These are phyloP conservation scores for Hypomesus transpacificus DNA, from an alignment of 2,113 vertebrate genomes.

Conservation along the genomic window DNA sequence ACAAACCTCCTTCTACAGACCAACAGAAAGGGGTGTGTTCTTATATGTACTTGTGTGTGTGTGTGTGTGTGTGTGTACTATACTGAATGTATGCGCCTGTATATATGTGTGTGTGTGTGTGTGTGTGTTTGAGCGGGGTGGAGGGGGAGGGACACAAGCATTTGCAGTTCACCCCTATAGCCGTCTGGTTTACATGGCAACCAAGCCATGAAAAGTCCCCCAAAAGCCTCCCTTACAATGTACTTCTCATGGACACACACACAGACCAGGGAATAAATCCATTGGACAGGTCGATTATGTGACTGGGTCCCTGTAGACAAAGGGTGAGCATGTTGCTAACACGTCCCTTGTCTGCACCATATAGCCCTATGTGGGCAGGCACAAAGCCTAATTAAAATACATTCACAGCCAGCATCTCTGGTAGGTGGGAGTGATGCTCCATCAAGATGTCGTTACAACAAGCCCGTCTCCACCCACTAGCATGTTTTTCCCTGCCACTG, in stretches of 20 bases:
- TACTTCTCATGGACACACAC: slow-evolving; percentile 37
- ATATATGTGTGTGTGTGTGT: no score
- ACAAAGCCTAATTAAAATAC: slow-evolving; percentile 80
- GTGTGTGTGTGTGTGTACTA: no score
- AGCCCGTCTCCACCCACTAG: slow-evolving; percentile 73
- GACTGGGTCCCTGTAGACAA: slow-evolving; percentile 62
- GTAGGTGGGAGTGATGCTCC: slow-evolving; percentile 79
- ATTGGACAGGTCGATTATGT: slow-evolving; percentile 55
- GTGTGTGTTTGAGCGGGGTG: no score
- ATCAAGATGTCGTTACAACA: slow-evolving; percentile 79
- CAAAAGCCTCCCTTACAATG: slow-evolving; percentile 49
- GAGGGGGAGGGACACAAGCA: slow-evolving; percentile 32
- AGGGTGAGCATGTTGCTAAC: slow-evolving; percentile 68
- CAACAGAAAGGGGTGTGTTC: slow-evolving; percentile 6
- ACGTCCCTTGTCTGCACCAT: slow-evolving; percentile 63
- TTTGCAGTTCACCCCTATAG: slow-evolving; percentile 37
- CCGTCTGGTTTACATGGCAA: slow-evolving; percentile 49
- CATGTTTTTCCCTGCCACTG: slow-evolving; percentile 68
- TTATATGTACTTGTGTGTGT: no score
- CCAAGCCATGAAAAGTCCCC: slow-evolving; percentile 33
- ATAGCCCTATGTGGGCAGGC: slow-evolving; percentile 65
- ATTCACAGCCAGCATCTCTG: slow-evolving; percentile 67
- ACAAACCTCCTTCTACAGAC: slow-evolving; percentile 30
- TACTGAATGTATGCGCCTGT: slow-evolving; percentile 3
- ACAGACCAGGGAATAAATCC: slow-evolving; percentile 56